Evolutionary conservation across 2,888 invertebrate species (phyloP).

Genomic region (Aphidoletes aphidimyza): DNA sequence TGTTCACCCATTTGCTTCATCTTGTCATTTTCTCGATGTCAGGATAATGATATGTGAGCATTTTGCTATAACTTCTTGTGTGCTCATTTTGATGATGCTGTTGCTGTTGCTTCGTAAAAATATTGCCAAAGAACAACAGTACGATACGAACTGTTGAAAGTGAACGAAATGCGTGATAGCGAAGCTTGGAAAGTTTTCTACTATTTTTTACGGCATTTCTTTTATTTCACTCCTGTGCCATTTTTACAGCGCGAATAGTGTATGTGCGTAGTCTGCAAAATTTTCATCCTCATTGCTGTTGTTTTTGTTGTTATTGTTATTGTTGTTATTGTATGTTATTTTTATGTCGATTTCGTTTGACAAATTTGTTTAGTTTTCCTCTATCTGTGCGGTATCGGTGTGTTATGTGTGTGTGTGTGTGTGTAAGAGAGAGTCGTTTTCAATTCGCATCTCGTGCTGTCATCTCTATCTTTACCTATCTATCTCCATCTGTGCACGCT

Average conservation of each 20-base stretch:
- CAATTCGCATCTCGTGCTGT: conserved; percentile 33
- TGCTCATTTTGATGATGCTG: no score
- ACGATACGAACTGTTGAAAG: background rate
- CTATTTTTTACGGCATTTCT: background rate
- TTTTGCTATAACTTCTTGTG: background rate
- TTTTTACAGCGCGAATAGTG: background rate
- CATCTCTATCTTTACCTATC: background rate
- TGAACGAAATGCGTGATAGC: background rate
- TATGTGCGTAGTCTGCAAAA: conserved; percentile 22
- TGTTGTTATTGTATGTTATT: background rate
- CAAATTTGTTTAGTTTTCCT: background rate
- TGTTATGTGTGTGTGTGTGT: background rate
- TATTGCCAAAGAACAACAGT: no score
- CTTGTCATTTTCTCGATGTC: conserved; percentile 46
- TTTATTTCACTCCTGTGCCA: background rate
- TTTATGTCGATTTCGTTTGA: background rate
- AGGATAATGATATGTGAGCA: conserved; percentile 44
- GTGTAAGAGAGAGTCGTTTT: background rate
- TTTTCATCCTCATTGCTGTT: no score
- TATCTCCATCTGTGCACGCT: background rate
- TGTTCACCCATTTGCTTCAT: conserved; percentile 19
- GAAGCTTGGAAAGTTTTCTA: background rate
- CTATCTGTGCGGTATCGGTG: background rate
- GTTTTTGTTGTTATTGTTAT: background rate
- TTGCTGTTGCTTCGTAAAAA: background rate